A percentile compares a stretch with the other conserved stretches of the same genome.
Conservation (phyloP, 2,113 vertebrate species). For the Rhinolophus sinicus region DNA sequence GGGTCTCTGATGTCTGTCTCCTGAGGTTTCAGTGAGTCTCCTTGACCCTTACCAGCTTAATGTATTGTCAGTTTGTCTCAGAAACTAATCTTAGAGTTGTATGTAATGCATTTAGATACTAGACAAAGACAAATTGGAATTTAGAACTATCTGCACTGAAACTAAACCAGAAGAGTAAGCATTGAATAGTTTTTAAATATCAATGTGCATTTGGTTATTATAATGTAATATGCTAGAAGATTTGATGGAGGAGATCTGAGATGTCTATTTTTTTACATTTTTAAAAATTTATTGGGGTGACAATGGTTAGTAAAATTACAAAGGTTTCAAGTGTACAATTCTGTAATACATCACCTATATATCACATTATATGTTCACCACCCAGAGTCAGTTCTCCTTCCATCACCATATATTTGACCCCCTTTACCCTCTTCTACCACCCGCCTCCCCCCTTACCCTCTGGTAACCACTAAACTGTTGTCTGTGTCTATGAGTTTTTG, state of each 20-base stretch:
- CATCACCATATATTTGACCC: no score
- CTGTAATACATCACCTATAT: no score
- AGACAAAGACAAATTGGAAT: neutral
- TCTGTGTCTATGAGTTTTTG: no score
- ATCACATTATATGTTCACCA: no score
- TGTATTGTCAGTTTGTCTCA: neutral
- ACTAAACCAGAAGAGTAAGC: slow-evolving; percentile 35
- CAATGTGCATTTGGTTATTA: slow-evolving; percentile 61
- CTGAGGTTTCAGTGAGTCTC: neutral
- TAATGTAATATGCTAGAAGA: slow-evolving; percentile 60
- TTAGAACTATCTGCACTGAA: neutral
- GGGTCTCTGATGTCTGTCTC: neutral
- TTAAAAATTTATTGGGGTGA: no score
- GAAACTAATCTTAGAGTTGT: neutral
- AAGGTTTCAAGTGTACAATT: no score
- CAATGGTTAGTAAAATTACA: no score
- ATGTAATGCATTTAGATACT: neutral
- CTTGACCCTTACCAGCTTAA: neutral
- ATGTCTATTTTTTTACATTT: no score
- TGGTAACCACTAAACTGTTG: no score
- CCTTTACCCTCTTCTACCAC: no score
- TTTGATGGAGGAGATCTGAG: slow-evolving; percentile 11
- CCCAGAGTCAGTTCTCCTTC: no score
- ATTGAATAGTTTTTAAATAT: slow-evolving; percentile 51
- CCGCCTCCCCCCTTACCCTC: no score